A percentile compares a stretch with the other conserved stretches of the same genome.
Evolutionary conservation across 2,888 invertebrate species (phyloP).

Genomic region (Rotaria sp.): DNA sequence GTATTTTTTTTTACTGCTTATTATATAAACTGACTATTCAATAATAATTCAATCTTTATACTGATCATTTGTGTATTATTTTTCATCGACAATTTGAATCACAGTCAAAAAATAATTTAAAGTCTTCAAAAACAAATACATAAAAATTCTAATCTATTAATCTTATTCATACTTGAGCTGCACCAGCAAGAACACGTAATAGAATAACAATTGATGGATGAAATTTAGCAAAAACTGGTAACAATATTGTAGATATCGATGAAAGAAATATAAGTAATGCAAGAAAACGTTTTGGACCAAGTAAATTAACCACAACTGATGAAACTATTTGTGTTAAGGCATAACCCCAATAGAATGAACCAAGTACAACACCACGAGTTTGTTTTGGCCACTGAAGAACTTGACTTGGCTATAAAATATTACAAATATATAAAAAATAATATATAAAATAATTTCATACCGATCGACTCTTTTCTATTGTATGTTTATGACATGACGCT

Average conservation of each 20-base stretch:
- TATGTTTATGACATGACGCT: not conserved
- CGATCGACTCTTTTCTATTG: not conserved
- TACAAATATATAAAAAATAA: not conserved
- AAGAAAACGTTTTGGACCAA: slow-evolving; percentile 3
- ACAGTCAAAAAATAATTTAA: no score
- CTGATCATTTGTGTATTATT: no score
- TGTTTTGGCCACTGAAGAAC: not conserved
- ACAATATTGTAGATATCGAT: not conserved
- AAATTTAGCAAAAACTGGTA: not conserved
- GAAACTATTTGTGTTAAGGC: not conserved
- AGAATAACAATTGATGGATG: not conserved
- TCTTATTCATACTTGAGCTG: not conserved
- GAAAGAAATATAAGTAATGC: not conserved
- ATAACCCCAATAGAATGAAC: slow-evolving; percentile 24
- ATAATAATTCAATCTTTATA: no score
- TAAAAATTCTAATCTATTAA: no score
- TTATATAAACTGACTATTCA: no score
- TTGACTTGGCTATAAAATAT: not conserved
- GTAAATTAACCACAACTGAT: not conserved
- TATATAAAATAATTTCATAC: not conserved
- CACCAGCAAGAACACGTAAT: not conserved
- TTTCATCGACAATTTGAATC: no score
- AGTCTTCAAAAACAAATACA: no score
- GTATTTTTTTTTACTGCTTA: no score
- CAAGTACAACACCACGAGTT: slow-evolving; percentile 20